These are phyloP conservation scores for Dicranocentrus wangi DNA, from an alignment of 2,888 invertebrate species.

Conservation along the genomic window DNA sequence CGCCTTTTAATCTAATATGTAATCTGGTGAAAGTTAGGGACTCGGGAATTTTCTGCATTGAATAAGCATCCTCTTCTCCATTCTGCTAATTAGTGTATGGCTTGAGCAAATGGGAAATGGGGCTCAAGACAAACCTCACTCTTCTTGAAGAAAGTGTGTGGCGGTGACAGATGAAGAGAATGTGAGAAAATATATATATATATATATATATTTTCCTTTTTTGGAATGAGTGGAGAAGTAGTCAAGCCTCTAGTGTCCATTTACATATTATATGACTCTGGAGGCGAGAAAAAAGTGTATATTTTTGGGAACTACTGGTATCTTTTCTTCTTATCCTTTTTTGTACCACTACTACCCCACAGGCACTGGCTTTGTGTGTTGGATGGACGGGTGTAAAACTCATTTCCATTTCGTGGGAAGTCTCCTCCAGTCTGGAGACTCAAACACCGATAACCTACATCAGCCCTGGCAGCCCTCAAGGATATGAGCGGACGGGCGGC, in stretches of 20 bases:
- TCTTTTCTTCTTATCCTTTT: no score
- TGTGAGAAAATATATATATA: background rate
- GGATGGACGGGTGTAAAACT: conserved; percentile 64
- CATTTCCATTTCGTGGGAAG: conserved; percentile 67
- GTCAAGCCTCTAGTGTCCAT: no score
- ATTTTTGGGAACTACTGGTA: no score
- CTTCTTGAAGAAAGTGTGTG: background rate
- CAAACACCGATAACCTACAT: background rate
- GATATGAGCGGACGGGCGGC: background rate
- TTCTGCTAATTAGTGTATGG: no score
- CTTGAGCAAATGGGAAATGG: background rate
- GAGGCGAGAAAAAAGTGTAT: no score
- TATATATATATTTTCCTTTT: background rate
- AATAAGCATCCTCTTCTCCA: background rate
- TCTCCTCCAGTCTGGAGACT: conserved; percentile 31
- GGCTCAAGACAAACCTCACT: background rate
- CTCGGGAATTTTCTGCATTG: background rate
- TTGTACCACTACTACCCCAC: no score
- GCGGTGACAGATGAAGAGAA: background rate
- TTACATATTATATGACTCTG: no score
- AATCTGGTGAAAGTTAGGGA: no score
- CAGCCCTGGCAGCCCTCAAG: no score
- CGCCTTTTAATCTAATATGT: no score
- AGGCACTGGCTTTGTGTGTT: conserved; percentile 66
- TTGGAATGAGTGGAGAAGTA: no score